Evolutionary conservation across 37 sponge, comb jelly and placozoan genomes (phyloP).

Genomic region (Diacarnus erythraeanus): DNA sequence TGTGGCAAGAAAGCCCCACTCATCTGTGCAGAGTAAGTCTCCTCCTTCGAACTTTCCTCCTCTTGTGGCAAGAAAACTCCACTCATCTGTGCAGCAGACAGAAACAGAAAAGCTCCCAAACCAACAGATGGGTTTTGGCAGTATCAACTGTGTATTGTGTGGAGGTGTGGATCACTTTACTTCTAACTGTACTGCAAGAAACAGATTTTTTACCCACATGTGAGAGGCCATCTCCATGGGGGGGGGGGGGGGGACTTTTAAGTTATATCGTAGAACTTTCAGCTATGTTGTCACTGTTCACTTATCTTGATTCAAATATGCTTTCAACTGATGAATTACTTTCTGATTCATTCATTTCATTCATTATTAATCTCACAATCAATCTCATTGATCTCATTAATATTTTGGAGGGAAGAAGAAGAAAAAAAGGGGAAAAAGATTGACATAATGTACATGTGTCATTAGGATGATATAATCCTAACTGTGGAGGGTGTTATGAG

Average conservation of each 20-base stretch:
- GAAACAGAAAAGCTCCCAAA: neutral
- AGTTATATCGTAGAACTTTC: too few relatives aligned
- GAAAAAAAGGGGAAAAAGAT: too few relatives aligned
- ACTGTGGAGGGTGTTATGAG: too few relatives aligned
- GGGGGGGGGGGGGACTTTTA: too few relatives aligned
- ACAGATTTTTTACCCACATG: conserved; percentile 10
- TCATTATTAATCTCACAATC: too few relatives aligned
- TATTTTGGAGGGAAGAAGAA: too few relatives aligned
- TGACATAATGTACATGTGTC: too few relatives aligned
- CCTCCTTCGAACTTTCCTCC: neutral
- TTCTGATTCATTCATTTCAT: neutral
- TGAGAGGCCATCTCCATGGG: too few relatives aligned
- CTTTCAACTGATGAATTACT: neutral
- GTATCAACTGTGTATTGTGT: conserved; percentile 15
- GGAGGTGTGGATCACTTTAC: conserved; percentile 2
- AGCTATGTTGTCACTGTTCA: neutral
- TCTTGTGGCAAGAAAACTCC: neutral
- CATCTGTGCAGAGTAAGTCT: neutral
- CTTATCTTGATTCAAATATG: neutral
- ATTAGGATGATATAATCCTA: too few relatives aligned
- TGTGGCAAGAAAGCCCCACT: too few relatives aligned
- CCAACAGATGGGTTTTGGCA: conserved; percentile 6
- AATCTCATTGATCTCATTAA: too few relatives aligned
- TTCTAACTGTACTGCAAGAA: neutral
- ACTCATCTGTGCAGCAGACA: neutral